A percentile compares a stretch with the other conserved stretches of the same genome.
phyloP scores from a whole-genome alignment of 2,888 invertebrate genomes.

The Pristionchus arcanus region DNA sequence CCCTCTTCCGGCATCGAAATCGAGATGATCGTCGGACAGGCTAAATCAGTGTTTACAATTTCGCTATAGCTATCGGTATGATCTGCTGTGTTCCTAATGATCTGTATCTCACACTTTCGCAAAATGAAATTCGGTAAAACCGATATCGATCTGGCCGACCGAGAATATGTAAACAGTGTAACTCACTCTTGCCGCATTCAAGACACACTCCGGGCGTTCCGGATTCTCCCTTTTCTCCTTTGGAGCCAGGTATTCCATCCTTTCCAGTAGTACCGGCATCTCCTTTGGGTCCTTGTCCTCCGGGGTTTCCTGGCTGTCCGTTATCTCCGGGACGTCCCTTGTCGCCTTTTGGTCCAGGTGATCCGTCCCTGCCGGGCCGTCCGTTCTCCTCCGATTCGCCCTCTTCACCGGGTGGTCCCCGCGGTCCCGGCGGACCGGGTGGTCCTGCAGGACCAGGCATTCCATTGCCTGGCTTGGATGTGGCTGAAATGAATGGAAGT shows the following conservation, averaged over 20 bases:
- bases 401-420: not conserved
- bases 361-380: not conserved
- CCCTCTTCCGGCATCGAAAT: not conserved
- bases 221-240: not conserved
- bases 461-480: no score
- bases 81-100: no score
- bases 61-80: no score
- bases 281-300: not conserved
- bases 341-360: not conserved
- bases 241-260: not conserved
- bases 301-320: not conserved
- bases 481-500: not conserved
- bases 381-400: not conserved
- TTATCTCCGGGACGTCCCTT: not conserved
- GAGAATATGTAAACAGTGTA: no score
- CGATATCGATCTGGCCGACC: no score
- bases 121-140: no score
- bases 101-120: no score
- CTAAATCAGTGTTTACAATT: no score
- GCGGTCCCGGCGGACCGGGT: not conserved
- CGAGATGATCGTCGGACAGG: not conserved
- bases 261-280: not conserved
- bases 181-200: not conserved
- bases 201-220: not conserved
- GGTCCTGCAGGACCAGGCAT: not conserved